These are phyloP conservation scores for Hippopotamyrus pictus DNA, from an alignment of 2,797 vertebrate genomes.

Conservation along the genomic window DNA sequence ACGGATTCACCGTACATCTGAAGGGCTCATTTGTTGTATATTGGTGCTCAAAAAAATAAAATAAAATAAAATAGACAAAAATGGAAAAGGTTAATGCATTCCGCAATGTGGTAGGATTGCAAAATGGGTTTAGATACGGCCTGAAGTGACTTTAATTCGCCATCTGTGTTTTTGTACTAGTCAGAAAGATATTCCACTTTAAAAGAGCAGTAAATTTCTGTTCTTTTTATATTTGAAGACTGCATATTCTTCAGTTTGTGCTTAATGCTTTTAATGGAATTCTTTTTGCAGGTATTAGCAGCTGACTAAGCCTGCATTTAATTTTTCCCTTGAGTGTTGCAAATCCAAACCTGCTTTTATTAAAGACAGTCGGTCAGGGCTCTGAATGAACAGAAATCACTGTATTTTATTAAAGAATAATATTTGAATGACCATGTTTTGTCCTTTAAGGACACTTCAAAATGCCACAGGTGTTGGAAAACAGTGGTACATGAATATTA, in stretches of 20 bases:
- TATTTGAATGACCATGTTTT: background rate
- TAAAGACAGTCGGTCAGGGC: background rate
- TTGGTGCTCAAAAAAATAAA: background rate
- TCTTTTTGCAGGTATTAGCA: background rate
- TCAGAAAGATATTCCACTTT: background rate
- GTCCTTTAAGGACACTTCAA: background rate
- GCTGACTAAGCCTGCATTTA: background rate
- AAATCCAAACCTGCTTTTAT: background rate
- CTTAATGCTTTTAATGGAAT: constrained; percentile 8
- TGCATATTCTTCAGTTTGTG: background rate
- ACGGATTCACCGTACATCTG: background rate
- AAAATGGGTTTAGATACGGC: background rate
- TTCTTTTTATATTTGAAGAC: background rate
- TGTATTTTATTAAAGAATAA: background rate
- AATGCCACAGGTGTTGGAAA: background rate
- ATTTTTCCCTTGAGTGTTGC: background rate
- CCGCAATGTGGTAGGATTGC: background rate
- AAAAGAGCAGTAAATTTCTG: background rate
- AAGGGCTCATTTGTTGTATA: background rate
- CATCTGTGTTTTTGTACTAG: constrained; percentile 11
- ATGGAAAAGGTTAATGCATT: constrained; percentile 14
- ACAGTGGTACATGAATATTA: background rate
- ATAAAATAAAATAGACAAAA: constrained; percentile 1
- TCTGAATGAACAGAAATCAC: background rate
- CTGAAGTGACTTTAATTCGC: constrained; percentile 6